These are phyloP conservation scores for Acanthis flammea DNA, from an alignment of 2,797 vertebrate species.

Conservation along the genomic window DNA sequence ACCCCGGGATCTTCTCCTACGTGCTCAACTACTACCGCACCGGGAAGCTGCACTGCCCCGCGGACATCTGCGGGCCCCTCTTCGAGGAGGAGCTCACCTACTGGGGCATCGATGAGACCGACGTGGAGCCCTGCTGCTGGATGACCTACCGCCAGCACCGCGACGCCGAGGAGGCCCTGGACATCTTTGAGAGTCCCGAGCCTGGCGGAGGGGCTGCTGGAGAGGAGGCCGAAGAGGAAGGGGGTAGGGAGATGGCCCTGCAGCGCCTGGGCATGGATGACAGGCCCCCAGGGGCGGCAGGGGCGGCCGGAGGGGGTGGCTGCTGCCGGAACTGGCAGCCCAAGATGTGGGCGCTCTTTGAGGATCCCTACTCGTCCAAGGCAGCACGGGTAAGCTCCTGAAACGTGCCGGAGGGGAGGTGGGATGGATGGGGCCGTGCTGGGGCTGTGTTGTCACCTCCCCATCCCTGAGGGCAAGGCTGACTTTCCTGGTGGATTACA, in stretches of 20 bases:
- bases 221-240: conserved; percentile 77
- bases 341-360: conserved; percentile 94
- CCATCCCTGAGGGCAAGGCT: accelerated
- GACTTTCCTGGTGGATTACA: not conserved
- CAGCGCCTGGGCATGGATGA: conserved; percentile 89
- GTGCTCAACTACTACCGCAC: conserved; percentile 98
- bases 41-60: conserved; percentile 96
- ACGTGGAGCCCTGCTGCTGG: conserved; percentile 99
- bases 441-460: not conserved
- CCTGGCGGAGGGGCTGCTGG: conserved; percentile 68
- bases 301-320: conserved; percentile 78
- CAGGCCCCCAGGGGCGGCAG: conserved; percentile 76
- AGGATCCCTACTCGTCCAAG: conserved; percentile 94
- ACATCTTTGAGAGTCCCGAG: conserved; percentile 93
- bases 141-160: conserved; percentile 97
- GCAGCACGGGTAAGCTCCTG: conserved; percentile 89
- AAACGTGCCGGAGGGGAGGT: accelerated
- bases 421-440: not conserved
- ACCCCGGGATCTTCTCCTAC: conserved; percentile 96
- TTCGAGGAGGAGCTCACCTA: conserved; percentile 98
- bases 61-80: conserved; percentile 95
- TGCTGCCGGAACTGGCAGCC: conserved; percentile 89
- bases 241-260: conserved; percentile 72
- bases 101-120: conserved; percentile 98
- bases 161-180: conserved; percentile 95